Evolutionary conservation across 2,113 vertebrate genomes (phyloP).

Genomic region (Centropus bengalensis): DNA sequence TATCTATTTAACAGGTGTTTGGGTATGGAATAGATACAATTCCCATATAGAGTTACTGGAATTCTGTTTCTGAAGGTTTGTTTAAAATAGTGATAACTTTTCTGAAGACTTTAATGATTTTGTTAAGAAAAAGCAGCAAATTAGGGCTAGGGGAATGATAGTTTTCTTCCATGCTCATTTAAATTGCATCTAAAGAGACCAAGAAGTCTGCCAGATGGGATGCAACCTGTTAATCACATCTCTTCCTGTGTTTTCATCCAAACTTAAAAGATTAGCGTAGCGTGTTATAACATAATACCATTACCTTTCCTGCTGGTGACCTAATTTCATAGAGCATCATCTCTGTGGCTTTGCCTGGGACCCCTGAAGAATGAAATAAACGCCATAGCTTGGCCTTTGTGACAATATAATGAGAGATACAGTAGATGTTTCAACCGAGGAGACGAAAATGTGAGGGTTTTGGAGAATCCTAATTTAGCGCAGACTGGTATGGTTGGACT

Average conservation of each 20-base stretch:
- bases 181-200: not conserved
- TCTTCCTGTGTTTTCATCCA: not conserved
- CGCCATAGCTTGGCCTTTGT: not conserved
- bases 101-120: not conserved
- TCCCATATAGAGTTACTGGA: not conserved
- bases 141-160: not conserved
- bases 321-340: not conserved
- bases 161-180: not conserved
- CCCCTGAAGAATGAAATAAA: not conserved
- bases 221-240: not conserved
- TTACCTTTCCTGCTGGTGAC: not conserved
- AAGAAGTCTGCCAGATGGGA: not conserved
- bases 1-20: not conserved
- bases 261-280: not conserved
- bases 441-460: not conserved
- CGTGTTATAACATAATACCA: not conserved
- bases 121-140: not conserved
- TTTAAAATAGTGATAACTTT: not conserved
- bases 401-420: not conserved
- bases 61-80: not conserved
- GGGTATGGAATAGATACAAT: not conserved
- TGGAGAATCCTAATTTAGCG: not conserved
- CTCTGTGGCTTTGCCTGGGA: not conserved
- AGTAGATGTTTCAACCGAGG: not conserved
- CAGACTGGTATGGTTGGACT: too few species aligned